A percentile compares a stretch with the other conserved stretches of the same genome.
Evolutionary conservation across 2,888 invertebrate species (phyloP).

Genomic region (Nemurella pictetii): DNA sequence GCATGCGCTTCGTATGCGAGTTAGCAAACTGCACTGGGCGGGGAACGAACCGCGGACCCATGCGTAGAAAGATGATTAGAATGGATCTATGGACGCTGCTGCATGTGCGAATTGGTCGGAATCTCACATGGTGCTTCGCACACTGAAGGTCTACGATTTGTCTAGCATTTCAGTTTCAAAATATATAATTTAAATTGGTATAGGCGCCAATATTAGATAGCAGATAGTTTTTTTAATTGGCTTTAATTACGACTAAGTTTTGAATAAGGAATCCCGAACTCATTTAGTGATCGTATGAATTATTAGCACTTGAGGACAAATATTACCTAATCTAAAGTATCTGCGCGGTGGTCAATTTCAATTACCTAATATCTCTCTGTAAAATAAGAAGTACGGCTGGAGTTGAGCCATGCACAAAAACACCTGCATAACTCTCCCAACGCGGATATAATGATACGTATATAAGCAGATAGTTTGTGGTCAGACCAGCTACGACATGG

Average conservation of each 20-base stretch:
- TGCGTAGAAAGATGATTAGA: neutral
- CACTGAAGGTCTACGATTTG: too few species aligned
- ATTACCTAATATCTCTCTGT: neutral
- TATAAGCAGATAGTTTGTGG: neutral
- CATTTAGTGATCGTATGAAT: too few species aligned
- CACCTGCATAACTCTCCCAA: neutral
- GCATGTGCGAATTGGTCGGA: neutral
- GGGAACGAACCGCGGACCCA: slow-evolving; percentile 10
- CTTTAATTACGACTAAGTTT: too few species aligned
- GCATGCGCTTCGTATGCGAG: slow-evolving; percentile 17
- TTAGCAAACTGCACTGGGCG: neutral
- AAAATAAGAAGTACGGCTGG: neutral
- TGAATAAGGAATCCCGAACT: too few species aligned
- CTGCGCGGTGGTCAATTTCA: neutral
- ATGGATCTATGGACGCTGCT: neutral
- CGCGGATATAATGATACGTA: neutral
- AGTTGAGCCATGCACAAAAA: neutral
- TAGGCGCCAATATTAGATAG: neutral
- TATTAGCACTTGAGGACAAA: too few species aligned
- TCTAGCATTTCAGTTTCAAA: neutral
- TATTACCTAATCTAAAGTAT: too few species aligned
- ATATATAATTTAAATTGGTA: neutral
- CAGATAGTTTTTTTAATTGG: neutral
- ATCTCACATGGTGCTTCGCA: neutral
- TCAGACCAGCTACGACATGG: neutral